Evolutionary conservation across 2,113 vertebrate genomes (phyloP).

Genomic region (Nycticryphes semicollaris): DNA sequence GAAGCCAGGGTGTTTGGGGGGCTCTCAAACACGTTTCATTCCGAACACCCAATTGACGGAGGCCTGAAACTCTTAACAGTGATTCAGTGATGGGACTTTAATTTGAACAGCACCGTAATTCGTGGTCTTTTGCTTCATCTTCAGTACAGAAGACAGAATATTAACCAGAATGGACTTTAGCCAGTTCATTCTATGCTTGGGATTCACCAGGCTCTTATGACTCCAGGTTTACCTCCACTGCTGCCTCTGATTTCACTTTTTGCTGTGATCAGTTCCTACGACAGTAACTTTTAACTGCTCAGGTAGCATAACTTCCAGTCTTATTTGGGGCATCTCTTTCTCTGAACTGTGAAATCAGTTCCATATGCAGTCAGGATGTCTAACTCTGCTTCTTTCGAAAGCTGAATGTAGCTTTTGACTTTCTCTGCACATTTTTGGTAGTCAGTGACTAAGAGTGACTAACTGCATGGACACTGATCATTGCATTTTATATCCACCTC

Average conservation of each 20-base stretch:
- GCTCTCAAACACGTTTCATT: background rate
- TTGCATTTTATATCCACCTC: background rate
- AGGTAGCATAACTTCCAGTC: background rate
- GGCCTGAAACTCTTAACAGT: background rate
- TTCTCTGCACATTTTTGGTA: background rate
- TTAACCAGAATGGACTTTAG: background rate
- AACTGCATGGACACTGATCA: background rate
- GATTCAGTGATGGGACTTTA: background rate
- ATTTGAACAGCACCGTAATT: background rate
- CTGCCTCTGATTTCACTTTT: background rate
- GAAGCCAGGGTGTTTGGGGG: background rate
- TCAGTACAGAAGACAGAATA: background rate
- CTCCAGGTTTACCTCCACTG: background rate
- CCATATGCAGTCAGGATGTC: background rate
- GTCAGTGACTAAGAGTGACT: background rate
- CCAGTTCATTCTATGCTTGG: background rate
- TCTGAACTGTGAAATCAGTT: background rate
- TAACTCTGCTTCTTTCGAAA: background rate
- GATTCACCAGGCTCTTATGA: background rate
- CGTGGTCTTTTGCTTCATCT: background rate
- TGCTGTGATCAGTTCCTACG: background rate
- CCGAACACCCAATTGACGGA: fast-evolving
- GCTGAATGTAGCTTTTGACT: background rate
- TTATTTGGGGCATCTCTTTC: background rate
- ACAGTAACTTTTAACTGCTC: background rate